These are phyloP conservation scores for Semibalanus balanoides DNA, from an alignment of 1,140 invertebrate species.

Conservation along the genomic window DNA sequence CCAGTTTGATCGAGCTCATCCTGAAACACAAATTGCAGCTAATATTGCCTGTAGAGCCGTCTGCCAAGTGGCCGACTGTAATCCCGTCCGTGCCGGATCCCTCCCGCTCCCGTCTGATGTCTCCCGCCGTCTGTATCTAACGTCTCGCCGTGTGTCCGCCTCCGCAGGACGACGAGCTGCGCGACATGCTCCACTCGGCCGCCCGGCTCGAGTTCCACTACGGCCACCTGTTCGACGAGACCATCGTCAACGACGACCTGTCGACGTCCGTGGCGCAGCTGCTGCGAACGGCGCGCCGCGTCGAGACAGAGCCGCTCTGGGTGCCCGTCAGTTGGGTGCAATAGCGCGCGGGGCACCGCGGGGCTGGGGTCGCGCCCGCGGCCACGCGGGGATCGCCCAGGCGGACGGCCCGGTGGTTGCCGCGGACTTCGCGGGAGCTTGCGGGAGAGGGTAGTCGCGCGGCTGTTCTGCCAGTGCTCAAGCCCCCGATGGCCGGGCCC, in stretches of 20 bases:
- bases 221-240: conserved; percentile 87
- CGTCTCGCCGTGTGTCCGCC: too few relatives aligned
- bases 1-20: too few relatives aligned
- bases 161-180: conserved; percentile 76
- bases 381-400: too few relatives aligned
- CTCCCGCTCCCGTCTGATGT: conserved; percentile 25
- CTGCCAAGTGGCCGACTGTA: too few relatives aligned
- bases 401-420: too few relatives aligned
- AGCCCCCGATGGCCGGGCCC: too few relatives aligned
- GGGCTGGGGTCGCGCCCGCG: not conserved
- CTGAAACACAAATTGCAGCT: too few relatives aligned
- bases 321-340: conserved; percentile 83
- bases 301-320: conserved; percentile 91
- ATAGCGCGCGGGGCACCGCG: conserved; percentile 7
- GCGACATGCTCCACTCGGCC: conserved; percentile 71
- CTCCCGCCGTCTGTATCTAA: too few relatives aligned
- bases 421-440: too few relatives aligned
- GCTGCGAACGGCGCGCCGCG: conserved; percentile 57
- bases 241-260: conserved; percentile 80
- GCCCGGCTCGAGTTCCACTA: conserved; percentile 86
- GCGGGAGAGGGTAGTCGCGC: too few relatives aligned
- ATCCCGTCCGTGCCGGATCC: not conserved
- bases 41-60: too few relatives aligned
- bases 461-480: too few relatives aligned
- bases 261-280: conserved; percentile 74